Percentiles rank a stretch among this genome's conserved stretches.
Conservation (phyloP, 2,797 vertebrate genomes). For the Galaxias olidus region DNA sequence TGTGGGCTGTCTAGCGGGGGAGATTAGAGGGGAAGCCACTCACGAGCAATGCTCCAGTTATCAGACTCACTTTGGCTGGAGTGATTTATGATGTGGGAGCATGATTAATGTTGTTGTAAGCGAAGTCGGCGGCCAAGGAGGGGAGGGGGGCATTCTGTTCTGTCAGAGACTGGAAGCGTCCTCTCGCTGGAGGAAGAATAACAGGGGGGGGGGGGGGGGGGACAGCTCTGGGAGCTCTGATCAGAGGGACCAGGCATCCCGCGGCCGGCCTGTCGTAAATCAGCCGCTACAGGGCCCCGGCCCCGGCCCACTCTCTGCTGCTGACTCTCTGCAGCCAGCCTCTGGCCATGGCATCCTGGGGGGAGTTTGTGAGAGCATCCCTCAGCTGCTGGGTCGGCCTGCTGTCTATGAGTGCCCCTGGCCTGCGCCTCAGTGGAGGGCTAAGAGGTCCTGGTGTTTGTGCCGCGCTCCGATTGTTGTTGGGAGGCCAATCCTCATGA, state of each 20-base stretch:
- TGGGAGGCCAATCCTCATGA: constrained; percentile 22
- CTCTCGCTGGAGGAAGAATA: constrained; percentile 57
- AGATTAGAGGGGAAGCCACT: constrained; percentile 52
- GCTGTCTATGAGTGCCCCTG: no score
- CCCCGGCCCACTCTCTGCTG: constrained; percentile 43
- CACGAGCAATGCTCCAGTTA: constrained; percentile 74
- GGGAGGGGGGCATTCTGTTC: constrained; percentile 31
- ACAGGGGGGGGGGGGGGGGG: no score
- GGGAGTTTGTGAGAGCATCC: background rate
- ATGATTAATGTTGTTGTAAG: constrained; percentile 76
- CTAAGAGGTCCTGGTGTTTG: constrained; percentile 20
- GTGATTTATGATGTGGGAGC: constrained; percentile 79
- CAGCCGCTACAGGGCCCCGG: constrained; percentile 41
- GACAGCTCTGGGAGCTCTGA: constrained; percentile 48
- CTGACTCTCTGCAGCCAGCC: constrained; percentile 21
- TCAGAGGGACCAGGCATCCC: constrained; percentile 63
- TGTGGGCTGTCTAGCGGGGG: constrained; percentile 61
- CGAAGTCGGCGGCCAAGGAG: constrained; percentile 30
- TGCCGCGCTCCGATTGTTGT: constrained; percentile 49
- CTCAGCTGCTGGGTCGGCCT: no score
- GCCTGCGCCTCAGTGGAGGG: background rate
- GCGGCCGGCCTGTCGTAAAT: constrained; percentile 70
- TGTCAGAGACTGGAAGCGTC: constrained; percentile 57
- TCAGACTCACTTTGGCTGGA: constrained; percentile 72
- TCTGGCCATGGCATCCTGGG: constrained; percentile 7